phyloP scores from a whole-genome alignment of 2,888 invertebrate genomes.

The Drosophila histrio region DNA sequence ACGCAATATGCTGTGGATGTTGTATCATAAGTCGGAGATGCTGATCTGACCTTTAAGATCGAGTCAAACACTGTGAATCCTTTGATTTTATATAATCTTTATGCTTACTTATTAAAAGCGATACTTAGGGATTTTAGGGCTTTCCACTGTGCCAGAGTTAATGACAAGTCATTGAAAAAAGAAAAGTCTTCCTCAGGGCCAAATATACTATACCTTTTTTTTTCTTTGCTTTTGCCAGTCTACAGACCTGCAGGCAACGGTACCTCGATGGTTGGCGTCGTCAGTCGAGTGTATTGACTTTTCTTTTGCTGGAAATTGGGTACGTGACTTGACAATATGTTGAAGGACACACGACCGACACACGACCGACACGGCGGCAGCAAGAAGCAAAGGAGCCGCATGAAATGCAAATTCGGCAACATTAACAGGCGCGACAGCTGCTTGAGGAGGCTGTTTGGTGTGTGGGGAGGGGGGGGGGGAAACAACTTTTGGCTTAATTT shows the following conservation, averaged over 20 bases:
- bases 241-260: conserved; percentile 16
- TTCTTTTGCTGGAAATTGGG: conserved; percentile 69
- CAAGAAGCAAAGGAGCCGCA: conserved; percentile 48
- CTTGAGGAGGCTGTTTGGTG: neutral
- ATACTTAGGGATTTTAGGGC: neutral
- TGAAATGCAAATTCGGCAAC: conserved; percentile 75
- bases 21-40: no score
- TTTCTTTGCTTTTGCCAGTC: conserved; percentile 16
- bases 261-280: conserved; percentile 7
- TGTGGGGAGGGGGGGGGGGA: conserved; percentile 12
- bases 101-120: neutral
- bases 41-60: no score
- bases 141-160: neutral
- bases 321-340: conserved; percentile 77
- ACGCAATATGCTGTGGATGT: no score
- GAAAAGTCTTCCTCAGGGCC: conserved; percentile 14
- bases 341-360: conserved; percentile 31
- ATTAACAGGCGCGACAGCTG: conserved; percentile 65
- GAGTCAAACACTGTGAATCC: no score
- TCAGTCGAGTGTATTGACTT: conserved; percentile 70
- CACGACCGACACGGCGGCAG: conserved; percentile 13
- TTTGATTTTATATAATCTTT: no score
- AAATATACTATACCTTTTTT: conserved; percentile 12
- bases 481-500: conserved; percentile 52
- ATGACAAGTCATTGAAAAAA: conserved; percentile 20